Base-by-base conservation (phyloP, 2,113 vertebrate genomes). In the Cyprinodon tularosa region DNA sequence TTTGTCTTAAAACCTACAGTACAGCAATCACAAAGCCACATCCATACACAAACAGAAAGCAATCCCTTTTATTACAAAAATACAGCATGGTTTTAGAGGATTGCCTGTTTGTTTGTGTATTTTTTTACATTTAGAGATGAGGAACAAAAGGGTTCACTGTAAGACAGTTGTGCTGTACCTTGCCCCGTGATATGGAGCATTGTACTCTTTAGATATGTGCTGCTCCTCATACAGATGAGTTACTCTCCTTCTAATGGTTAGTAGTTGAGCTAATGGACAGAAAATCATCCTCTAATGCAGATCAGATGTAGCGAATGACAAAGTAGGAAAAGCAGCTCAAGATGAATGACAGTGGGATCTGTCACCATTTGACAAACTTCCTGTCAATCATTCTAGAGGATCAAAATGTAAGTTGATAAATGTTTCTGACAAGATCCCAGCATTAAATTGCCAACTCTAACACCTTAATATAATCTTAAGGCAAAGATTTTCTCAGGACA, bases 291-390 rank as follows among this genome's bases (percentile, higher is more conserved):
- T 71, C 74, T 88, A 82, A 86, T 87, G 74, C 65, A 76, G 77
- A 84, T 90, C 80, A 85, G 80, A 89, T 84, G 84, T 63, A 83
- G 45, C 69, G 74, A 84, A 60, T 72, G 83, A 83, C 84, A 76
- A 70, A 3, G 44, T 47, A 78, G 71, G 29, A 40, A 71, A 72
- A 70, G 11, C 3, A 69, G 61, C 37, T 62, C 62, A 57, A 62
- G 62, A 1, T 62, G 72, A 69, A 53, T 36, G 78, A 70, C 71
- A 86, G 5, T 9, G 48, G 59, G 62, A 36, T 67, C 69, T 14
- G 70, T 86, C 81, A 81, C 47, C 63, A 45, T 72, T 20, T 36
- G 63, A 81, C 45, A 76, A 47, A 74, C 62, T 78, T 76, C 39
- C 71, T 50, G 76, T 77, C 71, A 76, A 29, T 79, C 84, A 87